Evolutionary conservation across 2,888 invertebrate species (phyloP).

Genomic region (Tromatobia lineatoria): DNA sequence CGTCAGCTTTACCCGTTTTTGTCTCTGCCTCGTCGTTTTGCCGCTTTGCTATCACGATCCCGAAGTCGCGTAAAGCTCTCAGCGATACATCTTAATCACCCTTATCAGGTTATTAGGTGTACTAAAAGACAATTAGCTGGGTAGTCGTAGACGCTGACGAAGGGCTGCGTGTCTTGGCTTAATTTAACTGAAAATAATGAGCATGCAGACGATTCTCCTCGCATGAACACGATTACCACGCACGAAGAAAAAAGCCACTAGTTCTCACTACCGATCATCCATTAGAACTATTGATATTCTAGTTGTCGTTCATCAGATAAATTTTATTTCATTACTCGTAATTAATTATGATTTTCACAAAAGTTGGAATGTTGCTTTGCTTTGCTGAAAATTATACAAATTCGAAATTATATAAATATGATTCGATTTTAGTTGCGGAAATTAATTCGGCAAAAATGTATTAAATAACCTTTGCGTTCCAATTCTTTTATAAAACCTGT

Average conservation of each 20-base stretch:
- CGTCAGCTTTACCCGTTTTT: slow-evolving; percentile 12
- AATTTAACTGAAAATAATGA: slow-evolving; percentile 34
- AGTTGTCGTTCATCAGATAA: not conserved
- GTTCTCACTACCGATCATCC: not conserved
- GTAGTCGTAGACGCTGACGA: slow-evolving; percentile 17
- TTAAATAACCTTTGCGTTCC: too few species aligned
- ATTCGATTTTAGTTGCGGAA: too few species aligned
- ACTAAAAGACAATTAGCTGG: slow-evolving; percentile 56
- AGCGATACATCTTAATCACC: slow-evolving; percentile 46
- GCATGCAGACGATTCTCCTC: not conserved
- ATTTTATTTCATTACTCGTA: too few species aligned
- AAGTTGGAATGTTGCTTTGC: too few species aligned
- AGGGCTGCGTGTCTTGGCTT: slow-evolving; percentile 36
- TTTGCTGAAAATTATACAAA: too few species aligned
- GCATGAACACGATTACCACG: not conserved
- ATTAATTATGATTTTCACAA: too few species aligned
- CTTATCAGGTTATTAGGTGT: slow-evolving; percentile 48
- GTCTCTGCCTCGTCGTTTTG: slow-evolving; percentile 5
- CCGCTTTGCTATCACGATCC: slow-evolving; percentile 9
- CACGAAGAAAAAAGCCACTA: not conserved
- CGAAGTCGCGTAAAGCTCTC: slow-evolving; percentile 31
- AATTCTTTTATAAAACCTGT: too few species aligned
- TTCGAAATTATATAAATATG: too few species aligned
- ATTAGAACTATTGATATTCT: not conserved
- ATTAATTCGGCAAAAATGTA: too few species aligned